Base-by-base conservation (phyloP, 2,888 invertebrate genomes). In the Agrotis exclamationis region DNA sequence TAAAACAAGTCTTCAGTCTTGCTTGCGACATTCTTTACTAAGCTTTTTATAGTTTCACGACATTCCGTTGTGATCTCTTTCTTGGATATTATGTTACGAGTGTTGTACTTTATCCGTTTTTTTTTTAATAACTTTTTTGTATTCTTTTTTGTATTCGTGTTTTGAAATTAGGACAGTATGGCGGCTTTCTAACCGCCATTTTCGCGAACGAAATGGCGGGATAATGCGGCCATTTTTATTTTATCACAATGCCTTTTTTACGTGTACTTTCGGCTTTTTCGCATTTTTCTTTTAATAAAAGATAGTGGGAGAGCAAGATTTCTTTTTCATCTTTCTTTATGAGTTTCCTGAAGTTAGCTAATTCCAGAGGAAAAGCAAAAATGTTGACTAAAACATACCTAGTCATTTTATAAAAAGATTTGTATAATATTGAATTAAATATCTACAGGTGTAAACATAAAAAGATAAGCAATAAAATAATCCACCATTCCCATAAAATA, bases 11-110 rank as follows among this genome's bases (percentile, higher is more conserved):
- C 18, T 24, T 51, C n/a, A 63, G 58, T 44, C 58, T 58, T 64
- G 56, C 58, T 58, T 64, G 56, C 47, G 44, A 69, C 59, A 58
- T 47, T 57, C 14, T 53, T 22, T 9, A 59, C 51, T 76, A 76
- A 76, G 64, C 59, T 66, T 69, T 81, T 80, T 73, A 82, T 62
- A 62, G 63, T 13, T 50, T 24, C 63, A 66, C 69, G 53, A 63
- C 6, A 22, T 62, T 45, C 6, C 0, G 1, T 28, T 47, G 51
- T 76, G 48, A 72, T 76, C 11, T 44, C 7, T 39, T 24, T 13
- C 14, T 56, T 20, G 14, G 20, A 47, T 20, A 60, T 39, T 39
- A 39, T 39, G 11, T 39, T 39, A 39, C 39, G 33, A n/a, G n/a
- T n/a, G n/a, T n/a, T n/a, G n/a, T n/a, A n/a, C n/a, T n/a, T n/a